Base-by-base conservation (phyloP, 2,888 invertebrate species). In the Nudaria mundana region DNA sequence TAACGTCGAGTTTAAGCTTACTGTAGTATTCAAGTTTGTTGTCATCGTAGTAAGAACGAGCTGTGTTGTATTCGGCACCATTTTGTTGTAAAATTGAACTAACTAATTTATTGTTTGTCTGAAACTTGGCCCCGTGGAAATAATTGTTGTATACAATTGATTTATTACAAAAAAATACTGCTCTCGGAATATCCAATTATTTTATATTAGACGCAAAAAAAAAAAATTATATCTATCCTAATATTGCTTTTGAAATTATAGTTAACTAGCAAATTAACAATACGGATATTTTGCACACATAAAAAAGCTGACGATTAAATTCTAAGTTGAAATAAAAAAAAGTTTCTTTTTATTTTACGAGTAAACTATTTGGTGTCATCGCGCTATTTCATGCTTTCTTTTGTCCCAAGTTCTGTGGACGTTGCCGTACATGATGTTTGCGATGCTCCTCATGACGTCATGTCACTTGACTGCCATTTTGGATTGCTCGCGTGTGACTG, bases 391-490 rank as follows among this genome's bases (percentile, higher is more conserved):
- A 3, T 61, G 52, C 84, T 84, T 85, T 69, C 85, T 76, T 52
- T 86, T 70, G 64, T 86, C 84, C 81, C 83, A 85, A 65, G 82
- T 80, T 24, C 81, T 72, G 42, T 82, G 77, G 52, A 74, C 76
- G 66, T 76, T 78, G 22, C 79, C 74, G 59, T 81, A 81, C 86
- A 86, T 86, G 68, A 72, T 58, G 40, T 37, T 39, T 24, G 37
- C 32, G 37, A 14, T 42, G 50, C 40, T 40, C 40, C 33, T 56
- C 52, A 52, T 72, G 56, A 60, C 70, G 71, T 67, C 49, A 51
- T 54, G 44, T 40, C 35, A 69, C 48, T 61, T 52, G 40, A 37
- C 48, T 48, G 39, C 63, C 66, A 68, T 66, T 53, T 43, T 33
- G 38, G 36, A 37, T 8, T 33, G 39, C 36, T 25, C 30, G 51